phyloP scores from a whole-genome alignment of 2,888 invertebrate genomes.

The Eupithecia centaureata region DNA sequence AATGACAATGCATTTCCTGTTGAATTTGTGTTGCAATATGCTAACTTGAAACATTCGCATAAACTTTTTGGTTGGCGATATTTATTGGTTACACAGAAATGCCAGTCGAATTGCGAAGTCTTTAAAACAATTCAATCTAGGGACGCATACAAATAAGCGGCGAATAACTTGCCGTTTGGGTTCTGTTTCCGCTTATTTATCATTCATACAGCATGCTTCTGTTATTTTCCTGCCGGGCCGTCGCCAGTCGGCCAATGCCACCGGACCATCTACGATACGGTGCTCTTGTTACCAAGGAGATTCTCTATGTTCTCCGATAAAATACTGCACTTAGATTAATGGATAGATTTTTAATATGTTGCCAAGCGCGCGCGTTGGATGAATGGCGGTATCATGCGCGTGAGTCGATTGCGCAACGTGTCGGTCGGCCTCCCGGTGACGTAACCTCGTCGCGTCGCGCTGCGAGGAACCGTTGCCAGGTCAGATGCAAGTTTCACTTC shows the following conservation, averaged over 20 bases:
- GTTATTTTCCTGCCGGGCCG: slow-evolving; percentile 37
- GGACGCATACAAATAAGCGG: slow-evolving; percentile 29
- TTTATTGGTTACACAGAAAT: slow-evolving; percentile 22
- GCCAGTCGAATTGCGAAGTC: slow-evolving; percentile 11
- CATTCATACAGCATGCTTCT: slow-evolving; percentile 36
- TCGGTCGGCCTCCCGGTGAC: slow-evolving; percentile 59
- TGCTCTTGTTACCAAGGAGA: slow-evolving; percentile 24
- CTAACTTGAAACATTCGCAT: slow-evolving; percentile 28
- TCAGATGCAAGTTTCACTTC: slow-evolving; percentile 21
- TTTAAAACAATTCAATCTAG: slow-evolving; percentile 14
- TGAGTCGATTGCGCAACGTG: slow-evolving; percentile 69
- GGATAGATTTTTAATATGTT: slow-evolving; percentile 53
- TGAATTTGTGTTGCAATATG: slow-evolving; percentile 30
- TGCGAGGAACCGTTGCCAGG: slow-evolving; percentile 52
- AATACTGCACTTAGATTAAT: slow-evolving; percentile 37
- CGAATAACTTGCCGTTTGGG: slow-evolving; percentile 23
- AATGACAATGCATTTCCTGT: slow-evolving; percentile 36
- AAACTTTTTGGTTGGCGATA: slow-evolving; percentile 19
- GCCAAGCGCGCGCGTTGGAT: slow-evolving; percentile 70
- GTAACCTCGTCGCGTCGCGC: slow-evolving; percentile 65
- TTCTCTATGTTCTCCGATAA: slow-evolving; percentile 28
- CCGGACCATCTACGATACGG: slow-evolving; percentile 28
- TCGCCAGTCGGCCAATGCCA: slow-evolving; percentile 40
- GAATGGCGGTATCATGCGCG: slow-evolving; percentile 75
- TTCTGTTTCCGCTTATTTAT: slow-evolving; percentile 41